phyloP scores from a whole-genome alignment of 2,797 vertebrate species.

The Sebastes melanostomus region DNA sequence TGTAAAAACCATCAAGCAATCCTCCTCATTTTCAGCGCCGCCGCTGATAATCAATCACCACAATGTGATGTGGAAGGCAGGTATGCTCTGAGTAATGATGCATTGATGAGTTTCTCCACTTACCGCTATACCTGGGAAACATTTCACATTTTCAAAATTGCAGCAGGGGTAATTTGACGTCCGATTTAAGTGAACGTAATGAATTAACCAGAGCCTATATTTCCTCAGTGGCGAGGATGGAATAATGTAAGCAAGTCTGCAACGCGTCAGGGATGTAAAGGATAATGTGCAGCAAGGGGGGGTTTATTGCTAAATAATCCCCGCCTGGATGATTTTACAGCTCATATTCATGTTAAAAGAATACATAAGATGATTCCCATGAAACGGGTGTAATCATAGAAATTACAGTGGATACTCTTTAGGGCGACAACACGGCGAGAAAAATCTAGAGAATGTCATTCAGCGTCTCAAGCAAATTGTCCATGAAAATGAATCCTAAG shows the following conservation, averaged over 20 bases:
- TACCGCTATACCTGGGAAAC: not conserved
- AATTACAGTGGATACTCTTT: conserved; percentile 1
- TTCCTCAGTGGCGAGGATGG: not conserved
- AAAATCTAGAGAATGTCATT: not conserved
- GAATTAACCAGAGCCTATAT: conserved; percentile 18
- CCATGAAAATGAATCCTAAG: conserved; percentile 4
- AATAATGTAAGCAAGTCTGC: not conserved
- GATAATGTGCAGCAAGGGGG: conserved; percentile 18
- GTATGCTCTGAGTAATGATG: conserved; percentile 11
- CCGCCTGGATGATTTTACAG: conserved; percentile 28
- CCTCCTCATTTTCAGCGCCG: not conserved
- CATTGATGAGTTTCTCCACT: conserved; percentile 24
- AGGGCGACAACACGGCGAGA: not conserved
- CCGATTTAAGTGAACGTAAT: not conserved
- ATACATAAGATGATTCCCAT: conserved; percentile 2
- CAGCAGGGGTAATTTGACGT: conserved; percentile 5
- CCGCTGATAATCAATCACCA: conserved; percentile 37
- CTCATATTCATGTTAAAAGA: conserved; percentile 8
- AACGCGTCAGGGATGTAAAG: not conserved
- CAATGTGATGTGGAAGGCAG: not conserved
- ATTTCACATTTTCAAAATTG: not conserved
- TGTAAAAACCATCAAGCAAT: conserved; percentile 4
- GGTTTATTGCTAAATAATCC: conserved; percentile 41
- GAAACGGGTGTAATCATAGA: conserved; percentile 25
- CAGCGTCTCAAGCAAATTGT: conserved; percentile 5